phyloP scores from a whole-genome alignment of 1,140 invertebrate species.

The Teleogryllus occipitalis region DNA sequence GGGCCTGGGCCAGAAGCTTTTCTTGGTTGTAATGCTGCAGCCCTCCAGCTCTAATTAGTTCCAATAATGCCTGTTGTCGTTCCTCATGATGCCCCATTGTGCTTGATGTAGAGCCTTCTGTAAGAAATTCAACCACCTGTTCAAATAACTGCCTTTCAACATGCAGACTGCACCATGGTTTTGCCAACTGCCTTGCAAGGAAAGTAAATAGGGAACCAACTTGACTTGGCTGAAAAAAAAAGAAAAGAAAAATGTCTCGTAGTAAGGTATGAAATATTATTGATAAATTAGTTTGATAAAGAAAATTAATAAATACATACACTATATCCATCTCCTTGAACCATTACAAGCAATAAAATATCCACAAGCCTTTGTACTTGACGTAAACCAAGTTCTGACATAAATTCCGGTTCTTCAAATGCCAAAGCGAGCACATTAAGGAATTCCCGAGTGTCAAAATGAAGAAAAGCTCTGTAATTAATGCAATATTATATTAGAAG shows the following conservation, averaged over 20 bases:
- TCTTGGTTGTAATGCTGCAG: slow-evolving; percentile 50
- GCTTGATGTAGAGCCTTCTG: slow-evolving; percentile 31
- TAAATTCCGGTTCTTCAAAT: slow-evolving; percentile 77
- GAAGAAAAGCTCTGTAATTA: slow-evolving; percentile 56
- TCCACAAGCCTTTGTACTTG: slow-evolving; percentile 52
- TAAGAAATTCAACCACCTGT: slow-evolving; percentile 41
- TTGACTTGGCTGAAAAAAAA: slow-evolving; percentile 40
- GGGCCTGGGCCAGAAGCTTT: slow-evolving; percentile 48
- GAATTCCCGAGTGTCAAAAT: slow-evolving; percentile 83
- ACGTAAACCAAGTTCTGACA: slow-evolving; percentile 58
- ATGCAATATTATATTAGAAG: neutral
- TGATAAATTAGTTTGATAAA: neutral
- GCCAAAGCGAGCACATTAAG: slow-evolving; percentile 82
- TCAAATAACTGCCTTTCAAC: slow-evolving; percentile 32
- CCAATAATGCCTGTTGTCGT: slow-evolving; percentile 70
- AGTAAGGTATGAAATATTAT: neutral
- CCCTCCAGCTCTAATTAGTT: slow-evolving; percentile 62
- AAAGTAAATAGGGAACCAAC: slow-evolving; percentile 66
- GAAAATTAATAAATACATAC: slow-evolving; percentile 26
- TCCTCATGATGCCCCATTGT: slow-evolving; percentile 47
- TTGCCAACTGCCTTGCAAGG: slow-evolving; percentile 56
- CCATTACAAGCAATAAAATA: slow-evolving; percentile 48
- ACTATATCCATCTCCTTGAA: slow-evolving; percentile 42
- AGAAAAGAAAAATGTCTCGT: neutral
- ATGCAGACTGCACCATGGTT: slow-evolving; percentile 37